These are phyloP conservation scores for Amphipoea oculea DNA, from an alignment of 2,888 invertebrate species.

Conservation along the genomic window DNA sequence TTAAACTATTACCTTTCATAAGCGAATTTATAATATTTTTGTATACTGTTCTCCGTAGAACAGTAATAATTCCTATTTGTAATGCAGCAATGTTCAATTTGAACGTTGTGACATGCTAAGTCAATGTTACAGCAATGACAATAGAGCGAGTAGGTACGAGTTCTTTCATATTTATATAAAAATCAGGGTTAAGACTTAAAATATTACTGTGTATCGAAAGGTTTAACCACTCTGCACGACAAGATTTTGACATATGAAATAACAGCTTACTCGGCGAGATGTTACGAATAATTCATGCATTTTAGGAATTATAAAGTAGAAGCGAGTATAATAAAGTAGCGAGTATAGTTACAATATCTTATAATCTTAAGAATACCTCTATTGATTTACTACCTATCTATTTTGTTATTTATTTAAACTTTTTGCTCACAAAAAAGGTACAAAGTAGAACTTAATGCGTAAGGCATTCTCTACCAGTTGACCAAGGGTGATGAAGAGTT, in stretches of 20 bases:
- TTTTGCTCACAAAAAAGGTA: not conserved
- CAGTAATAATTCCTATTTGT: conserved; percentile 1
- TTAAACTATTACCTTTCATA: not conserved
- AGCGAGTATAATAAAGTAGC: not conserved
- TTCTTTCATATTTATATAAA: too few species aligned
- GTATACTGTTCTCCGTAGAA: conserved; percentile 9
- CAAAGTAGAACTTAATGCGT: not conserved
- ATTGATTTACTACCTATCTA: not conserved
- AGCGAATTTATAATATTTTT: conserved; percentile 11
- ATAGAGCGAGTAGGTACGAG: too few species aligned
- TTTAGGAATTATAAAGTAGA: too few species aligned
- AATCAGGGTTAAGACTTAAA: too few species aligned
- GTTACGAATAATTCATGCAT: too few species aligned
- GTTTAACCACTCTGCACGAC: too few species aligned
- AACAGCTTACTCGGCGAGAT: too few species aligned
- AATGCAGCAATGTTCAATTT: not conserved
- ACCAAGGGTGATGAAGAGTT: not conserved
- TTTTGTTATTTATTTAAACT: not conserved
- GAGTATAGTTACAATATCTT: not conserved
- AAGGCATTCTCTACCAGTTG: not conserved
- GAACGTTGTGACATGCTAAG: not conserved
- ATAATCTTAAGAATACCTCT: not conserved
- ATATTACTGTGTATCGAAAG: too few species aligned
- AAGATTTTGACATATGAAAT: too few species aligned
- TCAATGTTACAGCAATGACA: not conserved